phyloP scores from a whole-genome alignment of 2,113 vertebrate species.

The Thalassarche chlororhynchos region DNA sequence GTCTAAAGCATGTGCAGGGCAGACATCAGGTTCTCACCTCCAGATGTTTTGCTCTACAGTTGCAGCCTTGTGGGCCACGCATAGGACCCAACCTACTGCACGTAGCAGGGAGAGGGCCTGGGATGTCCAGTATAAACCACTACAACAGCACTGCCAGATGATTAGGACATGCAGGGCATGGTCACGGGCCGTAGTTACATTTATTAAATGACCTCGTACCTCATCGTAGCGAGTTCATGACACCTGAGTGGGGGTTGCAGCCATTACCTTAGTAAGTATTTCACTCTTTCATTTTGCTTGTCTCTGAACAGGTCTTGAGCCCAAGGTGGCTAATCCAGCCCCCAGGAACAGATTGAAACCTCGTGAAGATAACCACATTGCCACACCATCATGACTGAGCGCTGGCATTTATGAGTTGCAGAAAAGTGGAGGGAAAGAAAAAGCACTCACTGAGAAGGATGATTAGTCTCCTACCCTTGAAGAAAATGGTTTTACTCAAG shows the following conservation, averaged over 20 bases:
- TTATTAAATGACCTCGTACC: rapidly evolving
- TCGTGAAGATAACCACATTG: background rate
- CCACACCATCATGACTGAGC: background rate
- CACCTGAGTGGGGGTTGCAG: background rate
- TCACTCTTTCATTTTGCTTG: background rate
- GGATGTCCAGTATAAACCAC: background rate
- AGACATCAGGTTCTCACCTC: background rate
- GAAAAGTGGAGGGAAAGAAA: background rate
- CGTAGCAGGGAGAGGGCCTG: background rate
- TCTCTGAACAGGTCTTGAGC: background rate
- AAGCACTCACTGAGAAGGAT: background rate
- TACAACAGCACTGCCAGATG: rapidly evolving
- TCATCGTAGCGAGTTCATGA: rapidly evolving
- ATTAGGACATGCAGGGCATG: rapidly evolving
- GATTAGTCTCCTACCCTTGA: background rate
- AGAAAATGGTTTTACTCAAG: constrained; percentile 29
- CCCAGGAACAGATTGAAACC: background rate
- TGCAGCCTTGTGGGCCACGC: background rate
- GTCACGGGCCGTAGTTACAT: rapidly evolving
- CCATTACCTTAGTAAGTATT: background rate
- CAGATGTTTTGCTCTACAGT: background rate
- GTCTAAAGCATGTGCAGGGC: background rate
- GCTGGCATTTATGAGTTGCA: background rate
- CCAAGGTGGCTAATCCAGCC: background rate
- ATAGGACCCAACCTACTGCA: background rate